Conservation (phyloP, 2,113 vertebrate genomes). For the Pavo muticus region DNA sequence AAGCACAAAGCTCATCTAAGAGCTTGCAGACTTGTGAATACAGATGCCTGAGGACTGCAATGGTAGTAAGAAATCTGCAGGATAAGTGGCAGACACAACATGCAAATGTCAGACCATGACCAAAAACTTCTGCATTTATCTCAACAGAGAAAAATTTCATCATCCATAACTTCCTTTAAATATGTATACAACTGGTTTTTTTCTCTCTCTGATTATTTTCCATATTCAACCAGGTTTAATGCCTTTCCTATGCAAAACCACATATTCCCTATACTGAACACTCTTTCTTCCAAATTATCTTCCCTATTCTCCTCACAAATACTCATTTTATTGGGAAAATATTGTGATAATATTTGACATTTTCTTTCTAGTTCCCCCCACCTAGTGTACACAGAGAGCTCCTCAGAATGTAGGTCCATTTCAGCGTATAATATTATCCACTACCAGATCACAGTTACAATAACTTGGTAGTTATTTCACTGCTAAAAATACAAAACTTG, state of each 20-base stretch:
- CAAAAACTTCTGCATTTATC: background rate
- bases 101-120: background rate
- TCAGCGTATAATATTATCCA: background rate
- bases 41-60: background rate
- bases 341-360: background rate
- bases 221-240: background rate
- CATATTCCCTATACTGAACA: background rate
- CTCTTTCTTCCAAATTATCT: background rate
- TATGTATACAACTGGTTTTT: background rate
- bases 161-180: background rate
- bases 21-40: background rate
- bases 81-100: background rate
- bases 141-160: background rate
- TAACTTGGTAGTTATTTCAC: background rate
- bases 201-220: background rate
- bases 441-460: background rate
- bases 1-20: background rate
- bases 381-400: background rate
- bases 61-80: background rate
- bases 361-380: background rate
- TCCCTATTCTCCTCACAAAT: rapidly evolving
- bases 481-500: background rate
- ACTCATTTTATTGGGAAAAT: background rate
- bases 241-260: background rate
- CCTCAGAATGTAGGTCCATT: background rate